Conservation (phyloP, 2,797 vertebrate species). For the Thalassophryne amazonica region DNA sequence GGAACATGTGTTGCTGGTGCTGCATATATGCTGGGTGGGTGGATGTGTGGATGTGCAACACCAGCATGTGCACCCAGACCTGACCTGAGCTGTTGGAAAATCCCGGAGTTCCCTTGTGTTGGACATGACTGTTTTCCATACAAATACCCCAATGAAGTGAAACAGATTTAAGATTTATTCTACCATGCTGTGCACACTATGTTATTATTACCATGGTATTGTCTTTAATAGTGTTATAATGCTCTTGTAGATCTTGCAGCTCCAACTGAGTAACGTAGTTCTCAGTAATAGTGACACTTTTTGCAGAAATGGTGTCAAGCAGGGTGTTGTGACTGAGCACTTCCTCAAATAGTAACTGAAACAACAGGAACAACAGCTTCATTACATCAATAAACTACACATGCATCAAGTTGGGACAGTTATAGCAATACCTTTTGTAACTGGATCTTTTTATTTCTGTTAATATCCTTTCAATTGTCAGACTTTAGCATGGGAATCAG, state of each 20-base stretch:
- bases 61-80: too few species aligned
- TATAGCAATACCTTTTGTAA: too few species aligned
- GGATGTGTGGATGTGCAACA: too few species aligned
- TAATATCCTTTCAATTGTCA: not conserved
- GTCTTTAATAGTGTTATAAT: constrained; percentile 83
- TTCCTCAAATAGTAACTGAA: constrained; percentile 90
- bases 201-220: constrained; percentile 81
- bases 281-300: constrained; percentile 87
- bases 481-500: too few species aligned
- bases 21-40: too few species aligned
- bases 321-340: constrained; percentile 86
- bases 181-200: not conserved
- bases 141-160: not conserved
- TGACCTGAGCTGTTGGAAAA: too few species aligned
- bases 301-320: constrained; percentile 88
- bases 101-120: too few species aligned
- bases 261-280: constrained; percentile 90
- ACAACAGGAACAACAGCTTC: not conserved
- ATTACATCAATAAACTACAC: not conserved
- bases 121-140: too few species aligned
- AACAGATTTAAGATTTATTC: not conserved
- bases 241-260: constrained; percentile 90
- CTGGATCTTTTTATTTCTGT: not conserved
- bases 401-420: not conserved
- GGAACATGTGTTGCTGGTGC: too few species aligned